Evolutionary conservation across 92 coral and sea anemone genomes (phyloP).

Genomic region (Porites cylindrica): DNA sequence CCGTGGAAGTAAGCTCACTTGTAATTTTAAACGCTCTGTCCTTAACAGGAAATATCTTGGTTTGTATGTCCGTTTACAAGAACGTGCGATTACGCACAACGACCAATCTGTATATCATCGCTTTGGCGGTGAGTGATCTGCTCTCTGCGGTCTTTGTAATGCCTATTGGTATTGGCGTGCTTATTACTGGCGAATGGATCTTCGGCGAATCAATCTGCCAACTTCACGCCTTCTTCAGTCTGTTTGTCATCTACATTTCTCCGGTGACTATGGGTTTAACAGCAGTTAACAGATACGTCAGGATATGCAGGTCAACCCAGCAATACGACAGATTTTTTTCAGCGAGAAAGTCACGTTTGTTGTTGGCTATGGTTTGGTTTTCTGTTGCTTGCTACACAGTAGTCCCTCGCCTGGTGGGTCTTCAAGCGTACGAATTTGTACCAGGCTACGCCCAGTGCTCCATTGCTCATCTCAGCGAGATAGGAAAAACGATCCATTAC

Average conservation of each 20-base stretch:
- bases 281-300: neutral
- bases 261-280: conserved; percentile 31
- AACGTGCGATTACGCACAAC: conserved; percentile 22
- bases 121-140: conserved; percentile 24
- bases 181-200: neutral
- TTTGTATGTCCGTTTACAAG: conserved; percentile 19
- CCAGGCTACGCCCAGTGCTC: conserved; percentile 33
- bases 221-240: conserved; percentile 20
- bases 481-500: neutral
- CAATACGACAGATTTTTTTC: conserved; percentile 5
- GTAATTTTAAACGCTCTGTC: conserved; percentile 11
- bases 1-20: neutral
- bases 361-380: neutral
- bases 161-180: conserved; percentile 13
- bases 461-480: conserved; percentile 14
- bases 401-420: neutral
- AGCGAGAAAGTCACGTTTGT: neutral
- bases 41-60: conserved; percentile 13
- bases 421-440: neutral
- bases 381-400: conserved; percentile 5
- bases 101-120: conserved; percentile 28
- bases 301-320: neutral
- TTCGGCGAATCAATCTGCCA: conserved; percentile 3
- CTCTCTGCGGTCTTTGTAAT: conserved; percentile 3
- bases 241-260: conserved; percentile 24